phyloP scores from a whole-genome alignment of 2,113 vertebrate genomes.

The Elephantulus edwardii region DNA sequence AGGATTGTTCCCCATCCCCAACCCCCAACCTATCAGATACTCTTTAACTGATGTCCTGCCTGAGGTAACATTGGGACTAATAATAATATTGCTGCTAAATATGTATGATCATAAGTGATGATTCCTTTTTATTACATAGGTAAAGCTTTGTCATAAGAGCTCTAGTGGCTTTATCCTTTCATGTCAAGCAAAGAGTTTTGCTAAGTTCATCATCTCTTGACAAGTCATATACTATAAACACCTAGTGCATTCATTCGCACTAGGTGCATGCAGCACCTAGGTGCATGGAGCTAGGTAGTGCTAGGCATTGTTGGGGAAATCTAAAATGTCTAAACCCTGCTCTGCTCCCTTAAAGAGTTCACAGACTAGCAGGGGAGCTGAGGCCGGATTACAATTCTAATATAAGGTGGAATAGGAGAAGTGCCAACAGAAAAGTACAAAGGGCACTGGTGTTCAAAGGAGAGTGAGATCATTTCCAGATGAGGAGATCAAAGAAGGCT shows the following conservation, averaged over 20 bases:
- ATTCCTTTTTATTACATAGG: slow-evolving; percentile 35
- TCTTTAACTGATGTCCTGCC: slow-evolving; percentile 1
- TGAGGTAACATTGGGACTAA: slow-evolving; percentile 23
- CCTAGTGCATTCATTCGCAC: neutral
- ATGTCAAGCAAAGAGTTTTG: slow-evolving; percentile 18
- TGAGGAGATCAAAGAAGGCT: slow-evolving; percentile 80
- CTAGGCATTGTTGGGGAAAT: neutral
- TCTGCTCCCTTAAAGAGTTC: slow-evolving; percentile 70
- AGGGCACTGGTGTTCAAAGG: slow-evolving; percentile 76
- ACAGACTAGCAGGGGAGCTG: slow-evolving; percentile 74
- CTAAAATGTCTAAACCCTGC: slow-evolving; percentile 52
- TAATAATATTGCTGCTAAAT: slow-evolving; percentile 40
- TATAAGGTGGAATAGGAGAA: slow-evolving; percentile 75
- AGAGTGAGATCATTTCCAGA: slow-evolving; percentile 76
- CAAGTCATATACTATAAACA: neutral
- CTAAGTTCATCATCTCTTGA: slow-evolving; percentile 48
- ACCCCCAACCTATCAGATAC: neutral
- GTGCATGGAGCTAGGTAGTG: slow-evolving; percentile 36
- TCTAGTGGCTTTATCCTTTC: slow-evolving; percentile 32
- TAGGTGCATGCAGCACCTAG: neutral
- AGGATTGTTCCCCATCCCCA: neutral
- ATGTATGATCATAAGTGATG: neutral
- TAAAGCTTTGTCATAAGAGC: neutral
- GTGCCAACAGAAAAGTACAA: slow-evolving; percentile 75
- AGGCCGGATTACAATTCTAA: slow-evolving; percentile 76